These are phyloP conservation scores for Cottoperca gobio DNA, from an alignment of 2,797 vertebrate genomes.

Conservation along the genomic window DNA sequence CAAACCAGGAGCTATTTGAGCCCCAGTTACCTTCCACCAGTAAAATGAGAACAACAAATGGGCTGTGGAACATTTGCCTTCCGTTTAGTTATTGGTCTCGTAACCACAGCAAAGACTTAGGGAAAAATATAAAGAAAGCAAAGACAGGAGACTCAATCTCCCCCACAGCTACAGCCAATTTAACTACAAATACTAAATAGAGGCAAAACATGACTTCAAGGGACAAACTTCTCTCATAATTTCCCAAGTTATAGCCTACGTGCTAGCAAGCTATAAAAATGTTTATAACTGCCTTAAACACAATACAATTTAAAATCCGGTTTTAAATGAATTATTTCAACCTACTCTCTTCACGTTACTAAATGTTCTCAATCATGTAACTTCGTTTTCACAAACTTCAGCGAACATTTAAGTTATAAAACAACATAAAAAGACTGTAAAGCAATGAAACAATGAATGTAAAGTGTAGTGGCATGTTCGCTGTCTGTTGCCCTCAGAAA, in stretches of 20 bases:
- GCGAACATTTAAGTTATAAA: neutral
- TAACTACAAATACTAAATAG: neutral
- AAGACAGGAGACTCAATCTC: neutral
- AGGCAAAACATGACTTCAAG: neutral
- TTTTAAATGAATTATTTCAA: neutral
- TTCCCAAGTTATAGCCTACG: neutral
- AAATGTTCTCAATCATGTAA: rapidly evolving
- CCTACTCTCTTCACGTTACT: neutral
- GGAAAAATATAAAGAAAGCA: conserved; percentile 9
- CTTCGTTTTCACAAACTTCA: neutral
- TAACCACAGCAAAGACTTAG: conserved; percentile 68
- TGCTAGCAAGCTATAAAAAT: neutral
- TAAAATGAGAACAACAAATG: conserved; percentile 65
- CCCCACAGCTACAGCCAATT: neutral
- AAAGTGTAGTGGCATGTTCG: conserved; percentile 5
- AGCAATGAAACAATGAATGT: neutral
- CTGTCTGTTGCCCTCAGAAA: neutral
- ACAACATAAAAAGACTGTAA: rapidly evolving
- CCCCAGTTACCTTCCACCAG: conserved; percentile 44
- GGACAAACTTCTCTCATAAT: neutral
- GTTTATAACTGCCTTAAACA: neutral
- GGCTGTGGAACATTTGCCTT: conserved; percentile 68
- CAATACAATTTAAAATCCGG: neutral
- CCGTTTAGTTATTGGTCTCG: conserved; percentile 57
- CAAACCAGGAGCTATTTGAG: conserved; percentile 49